Conservation (phyloP, 1,140 invertebrate genomes). For the Drosophila azteca region DNA sequence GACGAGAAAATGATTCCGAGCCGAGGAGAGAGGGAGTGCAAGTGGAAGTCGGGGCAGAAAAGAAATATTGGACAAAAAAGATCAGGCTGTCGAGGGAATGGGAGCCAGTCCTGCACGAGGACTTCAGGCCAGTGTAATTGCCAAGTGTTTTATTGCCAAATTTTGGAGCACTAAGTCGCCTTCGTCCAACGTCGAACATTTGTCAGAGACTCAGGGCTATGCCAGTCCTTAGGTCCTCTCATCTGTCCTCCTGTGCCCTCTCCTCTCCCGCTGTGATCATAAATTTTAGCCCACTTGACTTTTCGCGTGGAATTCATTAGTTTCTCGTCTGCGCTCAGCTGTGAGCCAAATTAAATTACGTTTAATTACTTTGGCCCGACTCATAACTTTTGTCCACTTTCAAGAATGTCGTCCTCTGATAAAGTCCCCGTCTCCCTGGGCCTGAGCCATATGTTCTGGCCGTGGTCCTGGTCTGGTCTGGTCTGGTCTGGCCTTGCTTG, state of each 20-base stretch:
- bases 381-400: slow-evolving; percentile 64
- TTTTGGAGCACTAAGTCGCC: slow-evolving; percentile 68
- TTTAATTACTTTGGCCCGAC: slow-evolving; percentile 69
- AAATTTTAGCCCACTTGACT: slow-evolving; percentile 27
- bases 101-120: slow-evolving; percentile 5
- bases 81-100: too few species aligned
- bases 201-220: slow-evolving; percentile 62
- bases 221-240: slow-evolving; percentile 47
- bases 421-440: slow-evolving; percentile 26
- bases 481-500: too few species aligned
- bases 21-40: too few species aligned
- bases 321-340: slow-evolving; percentile 44
- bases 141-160: slow-evolving; percentile 81
- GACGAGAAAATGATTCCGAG: slow-evolving; percentile 49
- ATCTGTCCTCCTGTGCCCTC: slow-evolving; percentile 28
- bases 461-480: not conserved
- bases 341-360: slow-evolving; percentile 75
- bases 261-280: slow-evolving; percentile 23
- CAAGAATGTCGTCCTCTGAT: slow-evolving; percentile 55
- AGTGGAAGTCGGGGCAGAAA: slow-evolving; percentile 41
- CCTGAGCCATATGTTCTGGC: slow-evolving; percentile 32
- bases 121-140: slow-evolving; percentile 61
- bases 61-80: slow-evolving; percentile 35
- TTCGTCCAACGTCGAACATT: slow-evolving; percentile 78
- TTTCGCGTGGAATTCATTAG: slow-evolving; percentile 75